phyloP scores from a whole-genome alignment of 1,140 invertebrate species.

The Metopolophium dirhodum region DNA sequence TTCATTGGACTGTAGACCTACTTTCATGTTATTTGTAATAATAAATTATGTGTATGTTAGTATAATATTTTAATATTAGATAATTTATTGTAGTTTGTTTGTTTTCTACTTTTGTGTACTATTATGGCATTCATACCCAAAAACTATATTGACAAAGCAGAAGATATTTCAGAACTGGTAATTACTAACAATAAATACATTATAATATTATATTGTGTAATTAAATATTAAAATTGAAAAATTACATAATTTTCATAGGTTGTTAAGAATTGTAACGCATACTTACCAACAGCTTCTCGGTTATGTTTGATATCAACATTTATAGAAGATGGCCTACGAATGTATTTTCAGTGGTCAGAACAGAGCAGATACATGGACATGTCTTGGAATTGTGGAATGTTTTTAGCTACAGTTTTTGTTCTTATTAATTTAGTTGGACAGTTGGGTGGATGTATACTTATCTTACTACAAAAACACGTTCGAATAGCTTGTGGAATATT shows the following conservation, averaged over 20 bases:
- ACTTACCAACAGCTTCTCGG: conserved; percentile 93
- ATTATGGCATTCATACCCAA: conserved; percentile 56
- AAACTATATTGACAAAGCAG: conserved; percentile 55
- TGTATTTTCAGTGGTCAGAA: conserved; percentile 99
- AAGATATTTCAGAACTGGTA: conserved; percentile 58
- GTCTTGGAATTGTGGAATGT: conserved; percentile 96
- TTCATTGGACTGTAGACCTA: background rate
- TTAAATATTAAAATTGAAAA: conserved; percentile 11
- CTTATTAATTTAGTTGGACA: conserved; percentile 94
- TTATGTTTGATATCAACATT: conserved; percentile 99
- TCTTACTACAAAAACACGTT: conserved; percentile 91
- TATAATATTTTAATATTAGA: conserved; percentile 1
- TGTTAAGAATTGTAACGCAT: conserved; percentile 88
- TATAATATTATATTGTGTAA: background rate
- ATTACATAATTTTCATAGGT: conserved; percentile 70
- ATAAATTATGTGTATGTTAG: conserved; percentile 24
- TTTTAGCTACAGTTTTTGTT: conserved; percentile 91
- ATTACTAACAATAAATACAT: conserved; percentile 6
- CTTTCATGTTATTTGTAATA: background rate
- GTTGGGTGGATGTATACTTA: conserved; percentile 93
- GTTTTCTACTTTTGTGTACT: background rate
- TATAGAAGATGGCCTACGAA: conserved; percentile 97
- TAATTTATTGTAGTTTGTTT: conserved; percentile 19
- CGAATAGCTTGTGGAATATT: conserved; percentile 91
- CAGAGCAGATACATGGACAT: conserved; percentile 98